Base-by-base conservation (phyloP, 1,140 invertebrate genomes). In the Zaprionus davidi region DNA sequence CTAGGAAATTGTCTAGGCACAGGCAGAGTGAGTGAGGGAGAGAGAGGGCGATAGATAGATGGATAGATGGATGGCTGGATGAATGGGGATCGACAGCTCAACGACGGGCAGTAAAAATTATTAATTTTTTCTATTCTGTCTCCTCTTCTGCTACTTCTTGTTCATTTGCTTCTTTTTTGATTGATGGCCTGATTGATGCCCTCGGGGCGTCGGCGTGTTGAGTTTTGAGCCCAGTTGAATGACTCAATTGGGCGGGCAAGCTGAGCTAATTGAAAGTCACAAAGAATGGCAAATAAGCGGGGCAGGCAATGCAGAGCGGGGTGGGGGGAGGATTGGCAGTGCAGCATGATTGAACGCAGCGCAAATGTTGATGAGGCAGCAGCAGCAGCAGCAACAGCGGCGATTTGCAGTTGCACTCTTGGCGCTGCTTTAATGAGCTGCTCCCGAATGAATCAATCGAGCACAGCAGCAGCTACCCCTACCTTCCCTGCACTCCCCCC, bases 161-260 rank as follows among this genome's bases (percentile, higher is more conserved):
- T 34, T 31, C 28, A 31, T 7, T 7, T 31, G 28, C 28, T 22
- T 12, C 6, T 17, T 11, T 64, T 71, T 77, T 86, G 82, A 86
- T 86, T 82, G 82, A 86, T 86, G 69, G 78, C 83, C 76, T 79
- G 82, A 86, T 86, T 79, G 83, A 86, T 86, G 77, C 66, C 76
- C 73, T 49, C 62, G 53, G 60, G 67, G 31, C 36, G 49, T 11
- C 49, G 58, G 44, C 28, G 64, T 53, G 49, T 56, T 22, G 71
- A 62, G 62, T 59, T 62, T 53, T 49, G 44, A 60, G 58, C 65
- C 38, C 71, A 64, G 26, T 62, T 75, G 24, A 28, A 20, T 46
- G 58, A 72, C 69, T 73, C 60, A 75, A 75, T 75, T 77, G 81
- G 63, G 69, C 73, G 64, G 41, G 38, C 60, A 71, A 76, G 70